Evolutionary conservation across 1,140 invertebrate species (phyloP).

Genomic region (Rhagoletis zephyria): DNA sequence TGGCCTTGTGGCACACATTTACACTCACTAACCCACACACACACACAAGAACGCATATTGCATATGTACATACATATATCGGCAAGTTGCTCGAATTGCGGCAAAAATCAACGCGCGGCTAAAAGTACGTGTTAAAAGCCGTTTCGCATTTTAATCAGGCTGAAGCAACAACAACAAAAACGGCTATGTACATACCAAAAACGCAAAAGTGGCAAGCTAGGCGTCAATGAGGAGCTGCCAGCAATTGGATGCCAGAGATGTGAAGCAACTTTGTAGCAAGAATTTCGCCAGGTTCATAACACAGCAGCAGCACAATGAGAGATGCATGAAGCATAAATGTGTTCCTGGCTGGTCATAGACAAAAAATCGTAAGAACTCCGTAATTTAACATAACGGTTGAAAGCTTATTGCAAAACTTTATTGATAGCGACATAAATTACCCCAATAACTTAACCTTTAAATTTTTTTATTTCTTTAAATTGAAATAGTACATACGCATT

Average conservation of each 20-base stretch:
- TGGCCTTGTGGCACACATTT: constrained; percentile 14
- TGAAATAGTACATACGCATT: too few relatives aligned
- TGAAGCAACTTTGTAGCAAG: constrained; percentile 15
- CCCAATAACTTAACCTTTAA: too few relatives aligned
- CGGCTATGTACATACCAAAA: not conserved
- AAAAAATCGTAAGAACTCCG: too few relatives aligned
- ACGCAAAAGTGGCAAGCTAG: not conserved
- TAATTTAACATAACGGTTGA: too few relatives aligned
- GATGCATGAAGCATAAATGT: too few relatives aligned
- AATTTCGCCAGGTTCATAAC: too few relatives aligned
- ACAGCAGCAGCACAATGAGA: too few relatives aligned
- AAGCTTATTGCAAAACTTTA: too few relatives aligned
- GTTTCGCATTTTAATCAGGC: constrained; percentile 50
- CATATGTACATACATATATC: not conserved
- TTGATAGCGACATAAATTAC: too few relatives aligned
- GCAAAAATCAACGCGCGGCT: constrained; percentile 38
- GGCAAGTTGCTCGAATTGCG: constrained; percentile 29
- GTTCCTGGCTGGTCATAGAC: too few relatives aligned
- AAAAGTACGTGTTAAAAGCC: constrained; percentile 47
- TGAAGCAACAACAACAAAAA: not conserved
- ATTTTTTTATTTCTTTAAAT: too few relatives aligned
- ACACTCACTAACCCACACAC: not conserved
- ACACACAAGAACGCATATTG: not conserved
- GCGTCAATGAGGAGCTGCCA: not conserved
- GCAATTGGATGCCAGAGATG: not conserved